Percentiles rank a stretch among this genome's conserved stretches.
Evolutionary conservation across 2,113 vertebrate species (phyloP).

Genomic region (Neogale vison): DNA sequence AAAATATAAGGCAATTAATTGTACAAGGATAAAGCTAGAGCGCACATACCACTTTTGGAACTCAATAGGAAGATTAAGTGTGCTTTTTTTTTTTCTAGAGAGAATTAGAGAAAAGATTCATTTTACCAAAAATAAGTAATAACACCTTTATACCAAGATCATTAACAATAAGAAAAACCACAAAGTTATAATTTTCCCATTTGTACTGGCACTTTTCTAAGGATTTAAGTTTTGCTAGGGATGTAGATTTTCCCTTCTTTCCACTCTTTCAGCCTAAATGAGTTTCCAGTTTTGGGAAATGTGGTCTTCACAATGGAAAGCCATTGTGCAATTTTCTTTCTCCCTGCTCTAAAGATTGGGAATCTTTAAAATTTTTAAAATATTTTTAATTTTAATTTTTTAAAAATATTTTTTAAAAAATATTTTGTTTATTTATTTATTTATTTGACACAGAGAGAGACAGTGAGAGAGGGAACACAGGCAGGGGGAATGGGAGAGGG

Average conservation of each 20-base stretch:
- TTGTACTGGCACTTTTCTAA: neutral
- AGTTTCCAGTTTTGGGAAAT: neutral
- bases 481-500: too few species aligned
- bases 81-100: neutral
- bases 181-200: neutral
- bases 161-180: neutral
- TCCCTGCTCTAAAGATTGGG: neutral
- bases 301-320: neutral
- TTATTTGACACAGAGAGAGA: neutral
- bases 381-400: neutral
- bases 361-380: neutral
- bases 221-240: neutral
- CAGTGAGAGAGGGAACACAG: too few species aligned
- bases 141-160: neutral
- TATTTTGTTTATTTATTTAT: neutral
- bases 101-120: neutral
- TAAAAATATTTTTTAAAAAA: neutral
- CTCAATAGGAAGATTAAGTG: neutral
- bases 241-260: neutral
- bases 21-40: neutral
- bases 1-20: constrained; percentile 32
- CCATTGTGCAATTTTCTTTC: neutral
- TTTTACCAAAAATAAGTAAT: neutral
- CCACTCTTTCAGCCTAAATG: neutral
- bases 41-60: neutral